Evolutionary conservation across 1,140 invertebrate genomes (phyloP), one percentile per base, ranked within the genome.

Genomic region (Drosophila grimshawi): DNA sequence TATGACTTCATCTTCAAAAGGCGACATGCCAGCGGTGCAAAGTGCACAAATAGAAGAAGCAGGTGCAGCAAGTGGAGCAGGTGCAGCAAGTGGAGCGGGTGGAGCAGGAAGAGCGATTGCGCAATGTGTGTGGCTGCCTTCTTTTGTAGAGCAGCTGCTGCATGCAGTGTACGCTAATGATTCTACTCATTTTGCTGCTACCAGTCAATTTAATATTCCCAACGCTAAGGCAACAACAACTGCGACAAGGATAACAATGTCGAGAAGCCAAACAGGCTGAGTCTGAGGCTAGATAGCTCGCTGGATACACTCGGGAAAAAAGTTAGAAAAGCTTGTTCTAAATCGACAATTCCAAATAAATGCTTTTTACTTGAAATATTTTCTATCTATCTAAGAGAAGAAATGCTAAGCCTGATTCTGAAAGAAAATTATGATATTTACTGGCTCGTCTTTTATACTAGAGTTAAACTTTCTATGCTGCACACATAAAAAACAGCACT

Each of bases 191-290:
- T 88, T 88, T 83, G 77, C 72, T 81, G 80, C 67, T 78, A 85
- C 82, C 79, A 88, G 85, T 89, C 85, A 83, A 88, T 88, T 88
- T 88, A 81, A 89, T 88, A 89, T 85, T 71, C 85, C 78, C 69
- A 60, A 63, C 77, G 76, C 70, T 73, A 63, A 48, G 66, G 46
- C 55, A 30, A 33, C 48, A 73, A 57, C 48, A 37, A 62, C 48
- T 55, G 76, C 68, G 51, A 79, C 73, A 80, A 51, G 83, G 85
- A 88, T 88, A 89, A 86, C 67, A 83, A 64, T 64, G 77, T 78
- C 78, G 68, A 59, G 69, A 69, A 81, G 81, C 69, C 60, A 72
- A 57, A 48, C 52, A 61, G 66, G 37, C 69, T 51, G 60, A 8
- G 43, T 4, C 46, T 19, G 19, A 19, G 19, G 19, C 19, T 19